These are phyloP conservation scores for Ceraclea dissimilis DNA, from an alignment of 2,888 invertebrate species.

Conservation along the genomic window DNA sequence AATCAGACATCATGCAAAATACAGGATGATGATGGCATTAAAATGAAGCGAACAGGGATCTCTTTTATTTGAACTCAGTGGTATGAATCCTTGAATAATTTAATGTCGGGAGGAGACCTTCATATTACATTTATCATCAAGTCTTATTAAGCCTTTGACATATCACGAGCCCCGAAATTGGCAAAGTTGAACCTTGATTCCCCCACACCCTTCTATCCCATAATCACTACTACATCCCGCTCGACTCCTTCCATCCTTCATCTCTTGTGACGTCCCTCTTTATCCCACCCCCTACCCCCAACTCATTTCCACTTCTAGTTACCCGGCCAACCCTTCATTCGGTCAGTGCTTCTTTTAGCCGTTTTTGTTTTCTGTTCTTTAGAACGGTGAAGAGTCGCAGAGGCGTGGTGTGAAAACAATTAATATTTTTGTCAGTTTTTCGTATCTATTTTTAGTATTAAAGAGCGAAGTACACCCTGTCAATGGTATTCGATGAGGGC, in stretches of 20 bases:
- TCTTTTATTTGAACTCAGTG: background rate
- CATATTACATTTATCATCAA: background rate
- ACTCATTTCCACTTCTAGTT: background rate
- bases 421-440: too few species aligned
- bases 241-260: background rate
- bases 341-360: constrained; percentile 12
- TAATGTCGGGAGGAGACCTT: background rate
- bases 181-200: constrained; percentile 8
- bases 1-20: too few species aligned
- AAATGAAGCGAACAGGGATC: too few species aligned
- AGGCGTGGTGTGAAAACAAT: constrained; percentile 5
- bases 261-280: background rate
- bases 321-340: constrained; percentile 8
- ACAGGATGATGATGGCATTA: too few species aligned
- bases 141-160: constrained; percentile 2
- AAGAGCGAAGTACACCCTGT: too few species aligned
- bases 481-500: too few species aligned
- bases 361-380: constrained; percentile 21
- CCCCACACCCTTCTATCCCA: constrained; percentile 1
- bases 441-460: too few species aligned
- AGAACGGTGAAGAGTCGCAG: constrained; percentile 11
- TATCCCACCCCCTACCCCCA: background rate
- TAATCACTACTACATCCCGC: background rate
- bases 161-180: constrained; percentile 8
- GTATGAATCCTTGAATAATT: background rate